phyloP scores from a whole-genome alignment of 2,113 vertebrate genomes.

The Sarotherodon lohbergeri region DNA sequence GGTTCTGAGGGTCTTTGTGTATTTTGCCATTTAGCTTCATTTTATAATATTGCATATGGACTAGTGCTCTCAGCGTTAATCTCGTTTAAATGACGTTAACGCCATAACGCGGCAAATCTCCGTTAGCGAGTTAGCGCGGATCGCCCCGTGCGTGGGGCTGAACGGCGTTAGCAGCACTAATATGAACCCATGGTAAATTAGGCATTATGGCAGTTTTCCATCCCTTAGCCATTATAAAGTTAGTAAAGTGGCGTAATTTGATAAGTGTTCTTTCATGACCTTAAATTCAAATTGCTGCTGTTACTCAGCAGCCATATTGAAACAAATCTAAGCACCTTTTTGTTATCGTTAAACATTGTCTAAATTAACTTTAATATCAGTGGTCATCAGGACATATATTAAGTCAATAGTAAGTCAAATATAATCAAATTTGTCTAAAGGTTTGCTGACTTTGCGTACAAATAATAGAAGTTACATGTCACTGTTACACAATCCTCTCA shows the following conservation, averaged over 20 bases:
- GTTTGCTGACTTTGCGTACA: neutral
- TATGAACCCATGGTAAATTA: neutral
- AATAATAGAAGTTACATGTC: neutral
- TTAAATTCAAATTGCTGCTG: neutral
- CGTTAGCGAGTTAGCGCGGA: neutral
- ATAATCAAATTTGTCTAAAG: neutral
- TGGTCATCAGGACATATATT: neutral
- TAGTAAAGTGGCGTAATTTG: neutral
- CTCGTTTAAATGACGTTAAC: neutral
- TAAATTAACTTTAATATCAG: neutral
- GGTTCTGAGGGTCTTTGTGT: neutral
- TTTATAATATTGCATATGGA: neutral
- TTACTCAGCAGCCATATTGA: neutral
- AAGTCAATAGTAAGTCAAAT: neutral
- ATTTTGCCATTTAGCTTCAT: neutral
- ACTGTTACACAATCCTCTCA: neutral
- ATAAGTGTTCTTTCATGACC: neutral
- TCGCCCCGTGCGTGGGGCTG: neutral
- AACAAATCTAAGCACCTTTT: neutral
- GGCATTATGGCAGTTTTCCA: neutral
- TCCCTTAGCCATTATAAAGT: neutral
- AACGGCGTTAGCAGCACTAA: neutral
- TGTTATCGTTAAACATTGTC: neutral
- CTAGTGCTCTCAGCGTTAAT: fast-evolving
- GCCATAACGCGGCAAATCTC: neutral